Conservation (phyloP, 2,888 invertebrate genomes). For the Drosophila lacicola region DNA sequence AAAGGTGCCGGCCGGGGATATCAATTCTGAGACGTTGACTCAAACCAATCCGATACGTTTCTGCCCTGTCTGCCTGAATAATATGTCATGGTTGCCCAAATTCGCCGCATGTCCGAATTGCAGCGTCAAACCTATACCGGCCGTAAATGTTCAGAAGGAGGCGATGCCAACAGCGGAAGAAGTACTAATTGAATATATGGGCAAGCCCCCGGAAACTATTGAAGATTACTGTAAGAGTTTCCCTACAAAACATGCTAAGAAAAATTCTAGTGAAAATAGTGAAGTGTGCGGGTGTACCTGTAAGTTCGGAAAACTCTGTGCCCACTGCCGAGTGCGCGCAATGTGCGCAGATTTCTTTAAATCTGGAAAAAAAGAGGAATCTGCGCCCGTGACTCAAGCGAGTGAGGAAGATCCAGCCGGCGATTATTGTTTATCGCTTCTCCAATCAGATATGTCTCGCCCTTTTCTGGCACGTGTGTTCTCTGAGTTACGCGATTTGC, state of each 20-base stretch:
- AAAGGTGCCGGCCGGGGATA: too few relatives aligned
- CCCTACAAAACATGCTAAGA: background rate
- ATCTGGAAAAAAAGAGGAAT: background rate
- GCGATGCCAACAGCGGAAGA: constrained; percentile 72
- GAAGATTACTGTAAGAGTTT: too few relatives aligned
- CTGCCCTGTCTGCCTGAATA: constrained; percentile 82
- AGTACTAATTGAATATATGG: constrained; percentile 73
- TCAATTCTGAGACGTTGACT: constrained; percentile 9
- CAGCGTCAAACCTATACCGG: constrained; percentile 79
- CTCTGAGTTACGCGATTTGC: constrained; percentile 75
- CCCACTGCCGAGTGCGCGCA: constrained; percentile 75
- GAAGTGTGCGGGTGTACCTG: constrained; percentile 64
- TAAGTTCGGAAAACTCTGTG: constrained; percentile 65
- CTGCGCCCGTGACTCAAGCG: constrained; percentile 48
- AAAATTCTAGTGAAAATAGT: background rate
- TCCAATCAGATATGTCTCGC: constrained; percentile 59
- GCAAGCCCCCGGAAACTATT: constrained; percentile 56
- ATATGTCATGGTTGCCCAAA: constrained; percentile 84
- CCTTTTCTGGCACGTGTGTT: constrained; percentile 79
- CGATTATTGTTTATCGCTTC: constrained; percentile 59
- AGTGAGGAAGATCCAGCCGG: constrained; percentile 49
- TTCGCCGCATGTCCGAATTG: constrained; percentile 84
- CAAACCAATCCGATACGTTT: constrained; percentile 60
- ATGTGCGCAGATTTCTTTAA: constrained; percentile 66
- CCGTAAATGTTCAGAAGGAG: constrained; percentile 60